Evolutionary conservation across 2,888 invertebrate genomes (phyloP).

Genomic region (Julus scandinavius): DNA sequence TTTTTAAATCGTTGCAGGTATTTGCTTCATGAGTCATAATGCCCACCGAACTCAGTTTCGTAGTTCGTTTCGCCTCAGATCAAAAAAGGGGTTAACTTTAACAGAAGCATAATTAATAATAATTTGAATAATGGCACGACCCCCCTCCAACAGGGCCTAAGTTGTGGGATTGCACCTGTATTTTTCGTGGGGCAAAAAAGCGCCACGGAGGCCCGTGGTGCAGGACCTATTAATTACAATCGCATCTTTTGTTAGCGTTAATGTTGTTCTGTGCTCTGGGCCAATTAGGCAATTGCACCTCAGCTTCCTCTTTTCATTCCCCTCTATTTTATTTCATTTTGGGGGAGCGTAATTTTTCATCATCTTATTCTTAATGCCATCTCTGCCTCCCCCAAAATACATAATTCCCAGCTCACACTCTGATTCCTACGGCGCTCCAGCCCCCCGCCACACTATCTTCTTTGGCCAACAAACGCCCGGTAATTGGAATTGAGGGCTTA

Average conservation of each 20-base stretch:
- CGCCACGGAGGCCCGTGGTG: slow-evolving; percentile 25
- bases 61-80: not conserved
- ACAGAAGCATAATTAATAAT: slow-evolving; percentile 31
- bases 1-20: too few species aligned
- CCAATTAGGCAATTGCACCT: slow-evolving; percentile 48
- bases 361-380: slow-evolving; percentile 19
- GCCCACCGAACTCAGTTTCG: not conserved
- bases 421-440: not conserved
- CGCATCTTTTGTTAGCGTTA: slow-evolving; percentile 9
- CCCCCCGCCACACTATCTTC: too few species aligned
- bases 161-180: slow-evolving; percentile 25
- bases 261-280: slow-evolving; percentile 43
- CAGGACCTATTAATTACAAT: slow-evolving; percentile 43
- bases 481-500: slow-evolving; percentile 36
- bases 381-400: slow-evolving; percentile 1
- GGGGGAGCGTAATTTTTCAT: slow-evolving; percentile 35
- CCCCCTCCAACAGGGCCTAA: slow-evolving; percentile 9
- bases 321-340: slow-evolving; percentile 35
- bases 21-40: too few species aligned
- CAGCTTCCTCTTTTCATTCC: slow-evolving; percentile 48
- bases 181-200: slow-evolving; percentile 22
- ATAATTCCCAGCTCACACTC: slow-evolving; percentile 4
- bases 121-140: slow-evolving; percentile 16
- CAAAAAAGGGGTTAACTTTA: not conserved
- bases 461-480: slow-evolving; percentile 18